Base-by-base conservation (phyloP, 35 echinoderm and acorn worm genomes). In the Ophioderma brevispina region DNA sequence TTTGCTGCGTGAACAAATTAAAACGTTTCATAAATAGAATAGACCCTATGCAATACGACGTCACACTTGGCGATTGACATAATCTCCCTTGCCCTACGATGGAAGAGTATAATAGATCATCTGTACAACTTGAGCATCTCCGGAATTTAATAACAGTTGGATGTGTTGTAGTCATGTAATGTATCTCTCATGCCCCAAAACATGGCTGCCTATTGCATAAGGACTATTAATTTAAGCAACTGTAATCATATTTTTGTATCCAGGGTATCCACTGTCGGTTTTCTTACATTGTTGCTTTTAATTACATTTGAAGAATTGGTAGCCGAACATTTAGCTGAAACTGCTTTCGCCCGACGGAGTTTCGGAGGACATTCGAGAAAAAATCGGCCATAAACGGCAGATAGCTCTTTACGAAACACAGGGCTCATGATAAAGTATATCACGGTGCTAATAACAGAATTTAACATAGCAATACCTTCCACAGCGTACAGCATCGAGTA, bases 401-500 rank as follows among this genome's bases (percentile, higher is more conserved):
- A 82, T 13, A 92, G 89, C 77, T 98, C 96, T 78, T 98, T 98
- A 30, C 96, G 88, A 86, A 95, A 98, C 15, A 88, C 90, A 14
- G 92, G 90, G 76, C 93, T 98, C 82, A 98, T 77, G 1, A 78
- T 81, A 42, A 95, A 98, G 38, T 98, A 98, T 35, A 98, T 94
- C 37, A 98, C 85, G 32, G 96, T 98, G 70, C 92, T 95, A 35
- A 98, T 84, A 18, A 98, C 90, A 23, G 86, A 90, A 87, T 98
- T 98, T 36, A 94, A 82, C 93, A 98, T 95, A 17, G 96, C 96
- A 19, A 98, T 82, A 28, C 96, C 90, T 87, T 98, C 96, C 23
- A 92, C 81, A 39, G 86, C 40, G 55, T 92, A 98, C 38, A 92
- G 92, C 32, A 96, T 5, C 0, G 87, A 36, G 38, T 92, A 86